These are phyloP conservation scores for Polyergus mexicanus DNA, from an alignment of 1,140 invertebrate species.

Conservation along the genomic window DNA sequence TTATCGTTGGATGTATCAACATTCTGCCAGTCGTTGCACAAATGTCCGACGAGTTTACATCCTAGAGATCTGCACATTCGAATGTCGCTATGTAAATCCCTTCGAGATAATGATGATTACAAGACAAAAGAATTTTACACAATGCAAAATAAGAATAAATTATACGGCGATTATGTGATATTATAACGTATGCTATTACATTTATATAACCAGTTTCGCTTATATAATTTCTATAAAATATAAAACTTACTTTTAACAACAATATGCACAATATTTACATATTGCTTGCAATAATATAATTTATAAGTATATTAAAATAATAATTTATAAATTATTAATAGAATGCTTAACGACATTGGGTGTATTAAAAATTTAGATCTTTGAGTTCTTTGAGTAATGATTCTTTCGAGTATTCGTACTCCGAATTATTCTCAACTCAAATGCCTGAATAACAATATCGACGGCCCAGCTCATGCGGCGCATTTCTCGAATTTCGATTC, in stretches of 20 bases:
- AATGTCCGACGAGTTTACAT: neutral
- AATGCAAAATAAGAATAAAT: constrained; percentile 36
- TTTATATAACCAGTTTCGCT: neutral
- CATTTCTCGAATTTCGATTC: constrained; percentile 39
- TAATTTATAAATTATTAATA: constrained; percentile 37
- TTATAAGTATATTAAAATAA: neutral
- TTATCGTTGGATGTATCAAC: constrained; percentile 63
- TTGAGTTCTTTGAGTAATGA: neutral
- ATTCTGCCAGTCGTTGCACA: constrained; percentile 27
- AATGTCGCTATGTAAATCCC: neutral
- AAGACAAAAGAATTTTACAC: constrained; percentile 27
- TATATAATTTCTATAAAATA: constrained; percentile 15
- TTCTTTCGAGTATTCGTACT: neutral
- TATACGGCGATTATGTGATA: neutral
- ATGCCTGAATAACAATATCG: neutral
- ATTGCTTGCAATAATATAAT: constrained; percentile 1
- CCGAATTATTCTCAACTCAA: neutral
- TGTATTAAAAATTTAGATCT: neutral
- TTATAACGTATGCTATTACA: neutral
- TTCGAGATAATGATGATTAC: neutral
- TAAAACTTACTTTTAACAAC: constrained; percentile 43
- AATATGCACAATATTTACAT: constrained; percentile 30
- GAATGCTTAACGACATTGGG: neutral
- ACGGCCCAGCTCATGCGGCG: constrained; percentile 27
- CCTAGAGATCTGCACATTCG: neutral